Evolutionary conservation across 2,888 invertebrate genomes (phyloP).

Genomic region (Protodeltote pygarga): DNA sequence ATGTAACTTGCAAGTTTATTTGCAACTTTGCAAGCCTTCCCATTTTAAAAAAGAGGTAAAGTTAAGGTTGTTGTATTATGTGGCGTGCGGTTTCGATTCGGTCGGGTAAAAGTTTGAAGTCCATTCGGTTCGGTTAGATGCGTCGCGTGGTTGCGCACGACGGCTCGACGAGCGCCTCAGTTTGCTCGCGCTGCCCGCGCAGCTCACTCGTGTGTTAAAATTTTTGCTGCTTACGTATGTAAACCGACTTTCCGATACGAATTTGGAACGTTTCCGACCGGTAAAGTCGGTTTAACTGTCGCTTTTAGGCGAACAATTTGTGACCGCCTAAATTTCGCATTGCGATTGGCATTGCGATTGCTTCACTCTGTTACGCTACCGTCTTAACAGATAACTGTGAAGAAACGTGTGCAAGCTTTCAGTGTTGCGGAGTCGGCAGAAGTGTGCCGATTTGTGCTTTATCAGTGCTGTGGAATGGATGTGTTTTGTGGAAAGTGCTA

Average conservation of each 20-base stretch:
- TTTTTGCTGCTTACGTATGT: slow-evolving; percentile 49
- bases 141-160: slow-evolving; percentile 72
- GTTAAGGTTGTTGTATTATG: slow-evolving; percentile 45
- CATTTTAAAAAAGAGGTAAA: slow-evolving; percentile 59
- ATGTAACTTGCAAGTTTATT: slow-evolving; percentile 76
- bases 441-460: slow-evolving; percentile 74
- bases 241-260: slow-evolving; percentile 69
- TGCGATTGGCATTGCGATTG: slow-evolving; percentile 78
- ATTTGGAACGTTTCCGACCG: slow-evolving; percentile 82
- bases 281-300: slow-evolving; percentile 79
- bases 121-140: slow-evolving; percentile 72
- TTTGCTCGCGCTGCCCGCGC: slow-evolving; percentile 83
- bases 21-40: slow-evolving; percentile 74
- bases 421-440: slow-evolving; percentile 73
- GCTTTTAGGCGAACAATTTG: slow-evolving; percentile 74
- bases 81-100: slow-evolving; percentile 64
- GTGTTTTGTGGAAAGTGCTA: slow-evolving; percentile 81
- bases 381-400: slow-evolving; percentile 80
- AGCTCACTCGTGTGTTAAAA: slow-evolving; percentile 76
- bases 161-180: slow-evolving; percentile 72
- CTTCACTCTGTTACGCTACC: slow-evolving; percentile 76
- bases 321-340: slow-evolving; percentile 77
- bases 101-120: slow-evolving; percentile 83
- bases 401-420: slow-evolving; percentile 79
- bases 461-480: slow-evolving; percentile 78